Evolutionary conservation across 1,140 invertebrate genomes (phyloP).

Genomic region (Steinernema feltiae): DNA sequence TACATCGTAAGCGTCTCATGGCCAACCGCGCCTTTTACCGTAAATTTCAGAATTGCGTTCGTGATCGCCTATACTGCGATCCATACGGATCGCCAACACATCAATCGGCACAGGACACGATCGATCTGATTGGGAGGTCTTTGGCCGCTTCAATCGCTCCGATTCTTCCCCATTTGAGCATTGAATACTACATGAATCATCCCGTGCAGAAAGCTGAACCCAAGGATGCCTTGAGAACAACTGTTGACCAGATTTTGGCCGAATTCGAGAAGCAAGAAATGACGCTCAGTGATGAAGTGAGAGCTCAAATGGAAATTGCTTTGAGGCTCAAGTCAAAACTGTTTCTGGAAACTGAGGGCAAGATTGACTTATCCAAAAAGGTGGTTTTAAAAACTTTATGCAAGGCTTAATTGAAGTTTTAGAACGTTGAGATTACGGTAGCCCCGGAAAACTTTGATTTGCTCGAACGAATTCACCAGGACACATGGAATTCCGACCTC

Average conservation of each 20-base stretch:
- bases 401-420: conserved; percentile 12
- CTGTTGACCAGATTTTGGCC: neutral
- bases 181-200: conserved; percentile 46
- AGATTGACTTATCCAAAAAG: conserved; percentile 38
- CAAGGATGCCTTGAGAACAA: neutral
- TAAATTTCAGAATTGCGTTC: conserved; percentile 46
- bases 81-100: conserved; percentile 32
- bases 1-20: conserved; percentile 42
- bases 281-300: conserved; percentile 12
- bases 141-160: conserved; percentile 46
- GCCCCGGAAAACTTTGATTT: conserved; percentile 6
- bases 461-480: neutral
- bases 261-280: neutral
- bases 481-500: conserved; percentile 30
- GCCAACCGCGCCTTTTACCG: neutral
- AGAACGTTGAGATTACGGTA: conserved; percentile 22
- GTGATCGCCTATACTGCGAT: conserved; percentile 57
- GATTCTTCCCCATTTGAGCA: conserved; percentile 48
- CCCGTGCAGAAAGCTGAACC: conserved; percentile 25
- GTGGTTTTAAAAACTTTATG: conserved; percentile 21
- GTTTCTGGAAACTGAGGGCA: conserved; percentile 16
- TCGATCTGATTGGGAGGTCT: conserved; percentile 36
- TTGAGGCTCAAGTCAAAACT: neutral
- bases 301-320: conserved; percentile 6
- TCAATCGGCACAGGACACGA: conserved; percentile 43